Conservation (phyloP, 2,888 invertebrate species). For the Ceramica pisi region DNA sequence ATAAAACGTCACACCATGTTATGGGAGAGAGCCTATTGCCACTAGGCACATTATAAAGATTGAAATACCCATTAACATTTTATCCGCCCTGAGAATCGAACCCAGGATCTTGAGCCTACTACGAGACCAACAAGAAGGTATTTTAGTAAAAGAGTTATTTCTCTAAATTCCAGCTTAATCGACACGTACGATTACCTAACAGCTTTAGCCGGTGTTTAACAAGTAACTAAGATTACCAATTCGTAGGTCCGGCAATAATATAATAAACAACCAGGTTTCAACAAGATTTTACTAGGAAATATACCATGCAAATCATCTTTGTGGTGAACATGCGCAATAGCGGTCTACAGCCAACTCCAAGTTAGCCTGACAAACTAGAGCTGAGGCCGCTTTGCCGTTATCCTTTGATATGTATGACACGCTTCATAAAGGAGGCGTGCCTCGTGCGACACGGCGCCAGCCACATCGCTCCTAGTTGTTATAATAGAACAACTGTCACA, state of each 20-base stretch:
- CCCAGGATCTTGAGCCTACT: background rate
- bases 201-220: background rate
- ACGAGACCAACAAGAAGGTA: background rate
- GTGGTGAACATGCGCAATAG: background rate
- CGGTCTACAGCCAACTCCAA: background rate
- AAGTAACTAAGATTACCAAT: background rate
- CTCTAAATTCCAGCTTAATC: background rate
- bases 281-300: background rate
- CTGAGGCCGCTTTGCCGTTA: conserved; percentile 9
- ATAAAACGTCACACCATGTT: background rate
- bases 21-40: background rate
- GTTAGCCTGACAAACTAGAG: conserved; percentile 22
- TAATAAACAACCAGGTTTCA: background rate
- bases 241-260: background rate
- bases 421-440: background rate
- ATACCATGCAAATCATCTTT: background rate
- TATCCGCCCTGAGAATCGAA: too few relatives aligned
- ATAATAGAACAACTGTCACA: conserved; percentile 32
- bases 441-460: conserved; percentile 1
- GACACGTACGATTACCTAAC: background rate
- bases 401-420: conserved; percentile 26
- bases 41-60: background rate
- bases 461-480: conserved; percentile 17
- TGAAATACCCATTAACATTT: background rate
- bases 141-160: too few relatives aligned